Base-by-base conservation (phyloP, 2,797 vertebrate species). In the Kryptolebias ocellatus region DNA sequence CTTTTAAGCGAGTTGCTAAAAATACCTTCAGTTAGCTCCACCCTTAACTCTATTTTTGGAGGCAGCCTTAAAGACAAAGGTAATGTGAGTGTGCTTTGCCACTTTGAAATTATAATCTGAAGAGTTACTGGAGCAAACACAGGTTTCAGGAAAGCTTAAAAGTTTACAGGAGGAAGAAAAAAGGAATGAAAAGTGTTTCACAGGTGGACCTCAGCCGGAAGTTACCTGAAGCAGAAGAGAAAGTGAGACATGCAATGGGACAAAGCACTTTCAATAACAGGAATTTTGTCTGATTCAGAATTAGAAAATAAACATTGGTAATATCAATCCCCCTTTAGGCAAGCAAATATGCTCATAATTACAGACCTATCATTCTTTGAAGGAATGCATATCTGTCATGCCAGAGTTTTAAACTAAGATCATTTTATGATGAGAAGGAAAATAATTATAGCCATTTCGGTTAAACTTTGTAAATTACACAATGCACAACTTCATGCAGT, bases 1-100 rank as follows among this genome's bases (percentile, higher is more conserved):
- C 44, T 74, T 81, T 76, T 72, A 78, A 61, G 63, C 1, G 53
- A 42, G 16, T 29, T 29, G 12, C 53, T 72, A 79, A 71, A 88
- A 74, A 71, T 79, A 76, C 20, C 1, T 0, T 5, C 15, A 3
- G 20, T 2, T 20, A 57, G 59, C 60, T 73, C 76, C 75, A 10
- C 76, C 77, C 54, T 11, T 2, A 24, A 50, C 5, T 54, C 50
- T 69, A 62, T 70, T 81, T 73, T 55, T 16, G 27, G 53, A 28
- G 0, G 2, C 0, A 4, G 28, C 27, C 29, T 5, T 53, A 4
- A 42, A 3, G 8, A 49, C 4, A 12, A 29, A 29, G 10, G 7
- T 1, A 10, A 15, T 17, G 12, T 46, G 0, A 31, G 4, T 44
- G 20, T 20, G 46, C 27, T 60, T 17, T 27, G 14, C 16, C 5